A percentile compares a stretch with the other conserved stretches of the same genome.
phyloP scores from a whole-genome alignment of 2,797 vertebrate genomes.

The Harpagifer antarcticus region DNA sequence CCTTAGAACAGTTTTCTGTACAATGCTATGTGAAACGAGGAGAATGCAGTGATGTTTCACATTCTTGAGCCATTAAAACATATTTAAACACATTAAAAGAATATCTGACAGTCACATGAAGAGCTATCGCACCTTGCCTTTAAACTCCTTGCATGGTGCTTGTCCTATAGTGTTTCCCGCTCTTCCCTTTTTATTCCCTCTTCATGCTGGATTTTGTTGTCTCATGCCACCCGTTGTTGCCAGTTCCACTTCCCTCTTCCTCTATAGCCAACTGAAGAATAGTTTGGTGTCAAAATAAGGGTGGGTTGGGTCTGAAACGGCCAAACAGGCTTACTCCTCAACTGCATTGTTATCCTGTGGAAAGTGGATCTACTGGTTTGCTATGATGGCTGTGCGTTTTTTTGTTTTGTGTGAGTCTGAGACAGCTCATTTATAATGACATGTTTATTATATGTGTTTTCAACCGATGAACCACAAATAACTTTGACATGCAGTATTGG shows the following conservation, averaged over 20 bases:
- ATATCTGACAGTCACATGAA: conserved; percentile 17
- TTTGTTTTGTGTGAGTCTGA: conserved; percentile 26
- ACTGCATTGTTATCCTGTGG: conserved; percentile 17
- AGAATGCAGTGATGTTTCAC: conserved; percentile 12
- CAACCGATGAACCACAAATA: background rate
- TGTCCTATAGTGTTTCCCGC: conserved; percentile 4
- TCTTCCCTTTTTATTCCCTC: conserved; percentile 4
- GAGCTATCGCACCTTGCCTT: background rate
- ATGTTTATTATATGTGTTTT: background rate
- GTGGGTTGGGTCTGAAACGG: conserved; percentile 64
- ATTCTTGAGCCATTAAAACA: conserved; percentile 22
- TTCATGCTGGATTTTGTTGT: conserved; percentile 35
- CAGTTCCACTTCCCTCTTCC: conserved; percentile 65
- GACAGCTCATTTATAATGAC: conserved; percentile 20
- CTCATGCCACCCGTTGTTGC: conserved; percentile 43
- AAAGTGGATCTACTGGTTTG: conserved; percentile 82
- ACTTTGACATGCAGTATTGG: conserved; percentile 10
- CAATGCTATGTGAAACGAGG: conserved; percentile 1
- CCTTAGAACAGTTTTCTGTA: conserved; percentile 37
- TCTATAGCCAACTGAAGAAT: conserved; percentile 49
- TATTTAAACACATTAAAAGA: background rate
- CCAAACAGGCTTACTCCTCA: conserved; percentile 66
- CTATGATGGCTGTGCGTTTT: conserved; percentile 40
- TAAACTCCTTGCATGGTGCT: background rate
- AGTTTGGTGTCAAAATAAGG: conserved; percentile 62